Conservation (phyloP, 2,888 invertebrate genomes). For the Clostera curtula region DNA sequence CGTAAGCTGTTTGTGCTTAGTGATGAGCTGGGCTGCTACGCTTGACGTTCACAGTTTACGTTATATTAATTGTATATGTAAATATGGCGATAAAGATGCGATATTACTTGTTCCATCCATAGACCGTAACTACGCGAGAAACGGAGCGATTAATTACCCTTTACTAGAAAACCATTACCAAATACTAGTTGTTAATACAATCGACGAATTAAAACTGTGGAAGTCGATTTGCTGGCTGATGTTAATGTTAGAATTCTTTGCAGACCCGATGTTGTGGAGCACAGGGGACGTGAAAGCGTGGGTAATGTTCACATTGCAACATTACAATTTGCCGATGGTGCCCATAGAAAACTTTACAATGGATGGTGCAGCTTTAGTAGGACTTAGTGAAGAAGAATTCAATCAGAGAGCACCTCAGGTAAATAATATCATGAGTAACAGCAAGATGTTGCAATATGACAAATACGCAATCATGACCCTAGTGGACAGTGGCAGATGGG, state of each 20-base stretch:
- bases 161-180: neutral
- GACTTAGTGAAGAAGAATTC: constrained; percentile 90
- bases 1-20: constrained; percentile 46
- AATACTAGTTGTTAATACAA: no score
- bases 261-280: constrained; percentile 94
- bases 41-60: constrained; percentile 19
- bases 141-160: neutral
- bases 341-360: constrained; percentile 85
- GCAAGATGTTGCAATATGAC: neutral
- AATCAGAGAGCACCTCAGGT: constrained; percentile 88
- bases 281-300: constrained; percentile 89
- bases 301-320: constrained; percentile 90
- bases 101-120: no score
- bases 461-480: constrained; percentile 18
- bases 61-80: constrained; percentile 17
- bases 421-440: constrained; percentile 24
- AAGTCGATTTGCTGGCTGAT: no score
- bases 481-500: constrained; percentile 27
- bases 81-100: constrained; percentile 8
- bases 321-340: constrained; percentile 84
- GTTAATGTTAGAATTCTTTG: constrained; percentile 24
- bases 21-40: constrained; percentile 31
- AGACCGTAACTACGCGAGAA: neutral
- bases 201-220: no score
- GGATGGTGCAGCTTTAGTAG: constrained; percentile 84